These are phyloP conservation scores for Geopemphigus sp. DNA, from an alignment of 1,140 invertebrate species.

Conservation along the genomic window DNA sequence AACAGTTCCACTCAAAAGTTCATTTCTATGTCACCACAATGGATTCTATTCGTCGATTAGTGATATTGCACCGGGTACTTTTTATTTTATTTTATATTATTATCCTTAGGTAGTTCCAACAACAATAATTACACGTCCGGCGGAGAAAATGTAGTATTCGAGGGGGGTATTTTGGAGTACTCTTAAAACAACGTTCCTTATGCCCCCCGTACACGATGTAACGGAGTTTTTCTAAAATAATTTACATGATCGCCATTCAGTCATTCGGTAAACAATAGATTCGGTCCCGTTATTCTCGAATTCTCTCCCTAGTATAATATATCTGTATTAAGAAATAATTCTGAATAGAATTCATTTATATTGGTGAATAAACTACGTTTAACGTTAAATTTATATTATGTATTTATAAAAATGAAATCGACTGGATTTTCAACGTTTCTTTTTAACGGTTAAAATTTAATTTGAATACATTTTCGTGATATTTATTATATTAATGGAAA, in stretches of 20 bases:
- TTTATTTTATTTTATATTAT: conserved; percentile 18
- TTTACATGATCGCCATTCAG: conserved; percentile 8
- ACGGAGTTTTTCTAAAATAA: conserved; percentile 35
- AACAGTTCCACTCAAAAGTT: conserved; percentile 46
- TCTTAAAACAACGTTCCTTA: conserved; percentile 27
- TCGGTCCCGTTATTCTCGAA: background rate
- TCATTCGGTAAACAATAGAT: conserved; percentile 21
- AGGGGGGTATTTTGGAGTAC: conserved; percentile 47
- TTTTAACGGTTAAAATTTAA: too few relatives aligned
- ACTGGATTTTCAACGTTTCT: background rate
- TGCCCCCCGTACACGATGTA: conserved; percentile 2
- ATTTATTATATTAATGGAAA: too few relatives aligned
- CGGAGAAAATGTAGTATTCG: conserved; percentile 37
- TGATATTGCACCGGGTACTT: conserved; percentile 45
- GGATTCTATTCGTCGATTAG: conserved; percentile 31
- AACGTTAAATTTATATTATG: background rate
- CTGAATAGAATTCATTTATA: conserved; percentile 18
- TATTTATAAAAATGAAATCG: background rate
- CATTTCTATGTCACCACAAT: conserved; percentile 47
- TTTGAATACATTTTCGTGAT: too few relatives aligned
- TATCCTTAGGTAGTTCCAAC: conserved; percentile 37
- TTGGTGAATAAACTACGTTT: background rate
- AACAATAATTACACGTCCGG: conserved; percentile 48
- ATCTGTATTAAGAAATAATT: conserved; percentile 16
- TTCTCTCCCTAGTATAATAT: conserved; percentile 8